phyloP scores from a whole-genome alignment of 2,797 vertebrate genomes.

The Parotocinclus haroldoi region DNA sequence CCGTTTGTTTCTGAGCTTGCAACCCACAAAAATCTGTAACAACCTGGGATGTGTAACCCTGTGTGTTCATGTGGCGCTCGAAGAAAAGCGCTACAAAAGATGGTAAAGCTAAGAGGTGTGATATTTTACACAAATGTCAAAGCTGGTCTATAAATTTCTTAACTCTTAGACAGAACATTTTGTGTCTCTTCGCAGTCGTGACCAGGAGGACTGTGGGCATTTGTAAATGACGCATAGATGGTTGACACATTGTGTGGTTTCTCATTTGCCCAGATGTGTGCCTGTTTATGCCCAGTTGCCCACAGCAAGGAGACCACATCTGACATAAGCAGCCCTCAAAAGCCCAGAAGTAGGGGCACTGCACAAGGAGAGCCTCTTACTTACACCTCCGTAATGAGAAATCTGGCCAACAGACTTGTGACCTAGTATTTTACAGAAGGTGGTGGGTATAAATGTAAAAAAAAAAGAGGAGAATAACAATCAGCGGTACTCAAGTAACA shows the following conservation, averaged over 20 bases:
- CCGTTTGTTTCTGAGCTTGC: conserved; percentile 32
- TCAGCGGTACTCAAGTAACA: too few species aligned
- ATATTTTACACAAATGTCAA: conserved; percentile 19
- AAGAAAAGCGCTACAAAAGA: conserved; percentile 30
- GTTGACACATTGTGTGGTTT: conserved; percentile 54
- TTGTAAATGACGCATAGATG: conserved; percentile 56
- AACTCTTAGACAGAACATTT: conserved; percentile 46
- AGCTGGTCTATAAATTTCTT: conserved; percentile 25
- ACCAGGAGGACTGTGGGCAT: conserved; percentile 57
- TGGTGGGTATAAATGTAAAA: too few species aligned
- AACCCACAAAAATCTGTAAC: conserved; percentile 31
- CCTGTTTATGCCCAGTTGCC: conserved; percentile 57
- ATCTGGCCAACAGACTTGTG: too few species aligned
- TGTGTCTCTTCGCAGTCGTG: conserved; percentile 48
- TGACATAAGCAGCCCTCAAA: conserved; percentile 19
- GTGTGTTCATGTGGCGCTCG: conserved; percentile 34
- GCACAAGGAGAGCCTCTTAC: neutral
- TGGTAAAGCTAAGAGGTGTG: conserved; percentile 14
- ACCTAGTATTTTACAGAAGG: too few species aligned
- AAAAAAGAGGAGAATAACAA: too few species aligned
- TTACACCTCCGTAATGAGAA: too few species aligned
- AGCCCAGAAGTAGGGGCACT: conserved; percentile 9
- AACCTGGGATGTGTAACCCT: conserved; percentile 13
- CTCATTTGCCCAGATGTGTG: conserved; percentile 63
- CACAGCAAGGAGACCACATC: conserved; percentile 47